These are phyloP conservation scores for Drosophila guanche DNA, from an alignment of 1,140 invertebrate genomes.

Conservation along the genomic window DNA sequence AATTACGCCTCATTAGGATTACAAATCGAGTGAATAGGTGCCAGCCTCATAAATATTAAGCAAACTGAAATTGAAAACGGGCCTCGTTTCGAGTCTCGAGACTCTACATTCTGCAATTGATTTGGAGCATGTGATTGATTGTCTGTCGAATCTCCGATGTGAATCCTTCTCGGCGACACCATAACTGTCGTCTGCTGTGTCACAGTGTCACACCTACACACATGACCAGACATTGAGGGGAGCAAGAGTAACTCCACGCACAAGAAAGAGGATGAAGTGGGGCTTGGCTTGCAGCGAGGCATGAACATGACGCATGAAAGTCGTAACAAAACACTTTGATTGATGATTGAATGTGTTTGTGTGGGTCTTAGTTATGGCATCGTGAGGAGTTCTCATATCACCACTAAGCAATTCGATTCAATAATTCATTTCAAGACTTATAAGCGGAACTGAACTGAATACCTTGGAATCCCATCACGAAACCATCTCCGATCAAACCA, in stretches of 20 bases:
- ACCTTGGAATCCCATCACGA: constrained; percentile 7
- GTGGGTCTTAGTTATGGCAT: constrained; percentile 17
- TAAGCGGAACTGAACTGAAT: no score
- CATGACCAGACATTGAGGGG: constrained; percentile 16
- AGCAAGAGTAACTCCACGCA: constrained; percentile 10
- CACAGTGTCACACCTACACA: constrained; percentile 63
- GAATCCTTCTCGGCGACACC: constrained; percentile 70
- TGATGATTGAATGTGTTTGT: constrained; percentile 63
- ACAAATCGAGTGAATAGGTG: constrained; percentile 33
- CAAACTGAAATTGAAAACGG: constrained; percentile 64
- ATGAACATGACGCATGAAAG: constrained; percentile 75
- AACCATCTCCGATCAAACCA: constrained; percentile 33
- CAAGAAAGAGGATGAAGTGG: constrained; percentile 12
- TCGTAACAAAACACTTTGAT: constrained; percentile 81
- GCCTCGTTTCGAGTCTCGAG: constrained; percentile 21
- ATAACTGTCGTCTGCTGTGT: constrained; percentile 75
- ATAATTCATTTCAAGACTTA: no score
- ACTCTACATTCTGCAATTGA: constrained; percentile 55
- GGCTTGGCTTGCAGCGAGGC: constrained; percentile 15
- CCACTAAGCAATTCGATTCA: no score
- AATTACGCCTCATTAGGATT: constrained; percentile 74
- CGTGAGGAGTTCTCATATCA: constrained; percentile 8
- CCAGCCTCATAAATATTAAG: constrained; percentile 71
- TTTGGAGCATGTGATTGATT: constrained; percentile 72
- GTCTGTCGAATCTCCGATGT: constrained; percentile 47